Percentiles rank a stretch among this genome's conserved stretches.
Conservation (phyloP, 1,140 invertebrate species). For the Macrobrachium rosenbergii region DNA sequence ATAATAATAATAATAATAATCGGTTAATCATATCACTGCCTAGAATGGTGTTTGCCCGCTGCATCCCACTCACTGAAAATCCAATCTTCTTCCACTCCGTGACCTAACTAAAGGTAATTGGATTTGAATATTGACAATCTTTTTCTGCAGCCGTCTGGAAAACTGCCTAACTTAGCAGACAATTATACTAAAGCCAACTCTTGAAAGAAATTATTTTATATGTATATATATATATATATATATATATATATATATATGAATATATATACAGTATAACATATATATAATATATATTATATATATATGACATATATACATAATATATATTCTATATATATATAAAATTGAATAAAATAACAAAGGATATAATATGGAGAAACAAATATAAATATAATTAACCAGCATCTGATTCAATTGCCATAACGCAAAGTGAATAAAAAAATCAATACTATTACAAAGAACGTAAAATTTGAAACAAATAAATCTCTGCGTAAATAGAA, state of each 20-base stretch:
- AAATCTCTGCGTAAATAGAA: too few relatives aligned
- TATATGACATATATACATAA: neutral
- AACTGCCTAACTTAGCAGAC: conserved; percentile 1
- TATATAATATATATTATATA: neutral
- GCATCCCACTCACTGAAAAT: neutral
- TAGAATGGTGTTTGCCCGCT: too few relatives aligned
- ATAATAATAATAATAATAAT: too few relatives aligned
- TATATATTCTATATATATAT: neutral
- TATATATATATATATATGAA: conserved; percentile 9
- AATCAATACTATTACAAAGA: too few relatives aligned
- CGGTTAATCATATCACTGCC: too few relatives aligned
- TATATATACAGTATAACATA: conserved; percentile 7
- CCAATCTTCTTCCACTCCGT: neutral
- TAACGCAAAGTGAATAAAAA: too few relatives aligned
- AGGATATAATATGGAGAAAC: neutral
- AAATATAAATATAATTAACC: neutral
- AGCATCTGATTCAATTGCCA: neutral
- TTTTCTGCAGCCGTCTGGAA: conserved; percentile 20
- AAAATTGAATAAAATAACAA: neutral
- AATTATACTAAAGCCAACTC: neutral
- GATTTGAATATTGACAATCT: conserved; percentile 45
- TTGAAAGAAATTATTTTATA: neutral
- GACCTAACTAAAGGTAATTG: conserved; percentile 19
- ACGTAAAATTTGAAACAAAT: neutral
- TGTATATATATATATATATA: conserved; percentile 12